Base-by-base conservation (phyloP, 2,797 vertebrate genomes). In the Xerus rutilus region DNA sequence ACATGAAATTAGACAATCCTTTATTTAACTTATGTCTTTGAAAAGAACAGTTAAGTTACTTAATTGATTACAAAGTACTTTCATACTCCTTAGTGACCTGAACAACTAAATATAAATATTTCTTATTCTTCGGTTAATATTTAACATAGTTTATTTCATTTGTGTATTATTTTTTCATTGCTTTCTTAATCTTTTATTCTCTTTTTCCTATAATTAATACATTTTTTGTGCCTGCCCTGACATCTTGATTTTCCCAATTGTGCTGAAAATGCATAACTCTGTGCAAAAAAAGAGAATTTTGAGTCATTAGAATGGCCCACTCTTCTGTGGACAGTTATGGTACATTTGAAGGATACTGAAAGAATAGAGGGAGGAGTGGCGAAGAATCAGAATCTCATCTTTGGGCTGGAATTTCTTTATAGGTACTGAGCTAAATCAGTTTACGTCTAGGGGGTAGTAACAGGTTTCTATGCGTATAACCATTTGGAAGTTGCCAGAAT, bases 111-210 rank as follows among this genome's bases (percentile, higher is more conserved):
- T 39, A 54, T 17, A 87, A 72, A 69, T 81, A 1, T 87, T 95
- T 82, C 32, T 7, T 86, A 30, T 72, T 3, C 3, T 88, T 64
- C 86, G 30, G 15, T 8, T 90, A 64, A 69, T 95, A 74, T 82
- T 84, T 87, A 94, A 84, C 17, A 74, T 77, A 81, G 23, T 57
- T 13, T 67, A 83, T 59, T 84, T 76, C n/a, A 88, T 67, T 88
- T 88, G 8, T 69, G 14, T 59, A 43, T 64, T 35, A 57, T 17
- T 79, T 85, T 74, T 78, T 52, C n/a, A 35, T n/a, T 59, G 45
- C 2, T 65, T 86, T 82, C 14, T 32, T 64, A 88, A 54, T 65
- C 32, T 64, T 90, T 88, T 35, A 86, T 13, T 79, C 82, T 7
- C 30, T 91, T 84, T 43, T 54, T 91, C 35, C 39, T 82, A 32